These are phyloP conservation scores for Eledona agricola DNA, from an alignment of 2,888 invertebrate genomes.

Conservation along the genomic window DNA sequence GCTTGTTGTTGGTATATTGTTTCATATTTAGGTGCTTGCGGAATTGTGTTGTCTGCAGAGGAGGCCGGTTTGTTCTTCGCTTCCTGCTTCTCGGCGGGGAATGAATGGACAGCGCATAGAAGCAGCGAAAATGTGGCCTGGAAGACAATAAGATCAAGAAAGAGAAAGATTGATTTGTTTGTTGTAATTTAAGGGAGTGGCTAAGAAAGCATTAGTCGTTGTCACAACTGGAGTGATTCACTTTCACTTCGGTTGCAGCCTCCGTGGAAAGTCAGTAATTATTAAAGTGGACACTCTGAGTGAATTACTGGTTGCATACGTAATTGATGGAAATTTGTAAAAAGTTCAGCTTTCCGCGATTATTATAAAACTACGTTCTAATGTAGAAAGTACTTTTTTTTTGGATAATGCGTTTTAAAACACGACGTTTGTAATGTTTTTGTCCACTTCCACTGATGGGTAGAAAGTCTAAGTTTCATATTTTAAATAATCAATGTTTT, in stretches of 20 bases:
- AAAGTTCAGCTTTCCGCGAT: conserved; percentile 1
- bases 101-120: conserved; percentile 30
- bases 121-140: conserved; percentile 40
- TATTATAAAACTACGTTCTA: too few relatives aligned
- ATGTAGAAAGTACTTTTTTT: conserved; percentile 1
- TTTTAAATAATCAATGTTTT: too few relatives aligned
- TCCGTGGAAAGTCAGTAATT: conserved; percentile 17
- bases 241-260: conserved; percentile 23
- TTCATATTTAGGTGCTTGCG: conserved; percentile 41
- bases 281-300: neutral
- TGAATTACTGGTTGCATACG: conserved; percentile 18
- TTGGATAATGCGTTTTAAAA: too few relatives aligned
- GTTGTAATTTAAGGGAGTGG: neutral
- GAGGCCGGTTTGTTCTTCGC: conserved; percentile 36
- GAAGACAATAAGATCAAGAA: too few relatives aligned
- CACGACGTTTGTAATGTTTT: too few relatives aligned
- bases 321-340: neutral
- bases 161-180: neutral
- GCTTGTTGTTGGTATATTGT: conserved; percentile 37
- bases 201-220: neutral
- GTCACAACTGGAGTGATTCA: conserved; percentile 14
- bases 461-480: too few relatives aligned
- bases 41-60: conserved; percentile 36
- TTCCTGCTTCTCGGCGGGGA: conserved; percentile 33
- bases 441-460: too few relatives aligned